phyloP scores from a whole-genome alignment of 2,113 vertebrate species.

The Sigmodon hispidus region DNA sequence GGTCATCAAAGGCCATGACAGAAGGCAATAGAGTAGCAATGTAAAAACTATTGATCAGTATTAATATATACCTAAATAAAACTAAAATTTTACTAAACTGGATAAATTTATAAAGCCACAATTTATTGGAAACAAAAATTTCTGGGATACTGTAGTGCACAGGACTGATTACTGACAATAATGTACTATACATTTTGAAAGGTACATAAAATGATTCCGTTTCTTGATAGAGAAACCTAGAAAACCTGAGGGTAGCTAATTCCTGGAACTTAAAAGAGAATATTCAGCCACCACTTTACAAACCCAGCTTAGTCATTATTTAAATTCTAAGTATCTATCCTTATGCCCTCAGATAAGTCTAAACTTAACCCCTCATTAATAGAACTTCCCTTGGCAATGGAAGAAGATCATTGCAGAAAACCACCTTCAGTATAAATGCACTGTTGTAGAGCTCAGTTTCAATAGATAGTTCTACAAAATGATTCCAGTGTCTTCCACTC shows the following conservation, averaged over 20 bases:
- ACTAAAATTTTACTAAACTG: not conserved
- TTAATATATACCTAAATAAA: not conserved
- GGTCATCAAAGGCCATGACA: rapidly evolving
- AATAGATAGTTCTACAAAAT: too few species aligned
- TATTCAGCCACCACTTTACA: not conserved
- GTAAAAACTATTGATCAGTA: not conserved
- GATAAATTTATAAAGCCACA: not conserved
- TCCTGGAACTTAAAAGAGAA: not conserved
- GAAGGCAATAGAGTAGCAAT: not conserved
- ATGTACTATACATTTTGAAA: not conserved
- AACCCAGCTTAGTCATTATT: not conserved
- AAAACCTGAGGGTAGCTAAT: not conserved
- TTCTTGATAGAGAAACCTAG: not conserved
- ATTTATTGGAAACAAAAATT: not conserved
- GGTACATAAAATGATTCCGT: not conserved
- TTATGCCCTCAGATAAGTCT: not conserved
- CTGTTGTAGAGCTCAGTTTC: not conserved
- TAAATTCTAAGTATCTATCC: rapidly evolving
- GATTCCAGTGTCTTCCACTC: not conserved
- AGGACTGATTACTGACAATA: not conserved
- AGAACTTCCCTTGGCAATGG: not conserved
- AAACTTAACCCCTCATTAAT: not conserved
- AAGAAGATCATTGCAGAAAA: not conserved
- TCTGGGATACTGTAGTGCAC: not conserved
- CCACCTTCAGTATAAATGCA: not conserved